Percentiles rank a stretch among this genome's conserved stretches.
Conservation (phyloP, 1,140 invertebrate genomes). For the Hetaerina americana region DNA sequence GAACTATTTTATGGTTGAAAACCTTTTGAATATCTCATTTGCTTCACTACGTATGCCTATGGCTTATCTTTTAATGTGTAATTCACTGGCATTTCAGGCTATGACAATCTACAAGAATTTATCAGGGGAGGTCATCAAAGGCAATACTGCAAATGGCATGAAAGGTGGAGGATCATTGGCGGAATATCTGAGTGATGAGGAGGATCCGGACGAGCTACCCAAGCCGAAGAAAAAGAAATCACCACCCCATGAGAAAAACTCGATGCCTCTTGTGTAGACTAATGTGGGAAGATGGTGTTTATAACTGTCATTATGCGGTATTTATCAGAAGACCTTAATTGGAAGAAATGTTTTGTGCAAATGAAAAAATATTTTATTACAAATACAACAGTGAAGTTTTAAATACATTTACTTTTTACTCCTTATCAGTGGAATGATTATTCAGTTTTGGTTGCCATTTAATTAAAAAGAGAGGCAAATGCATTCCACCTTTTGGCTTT, state of each 20-base stretch:
- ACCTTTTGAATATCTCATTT: conserved; percentile 5
- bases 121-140: conserved; percentile 25
- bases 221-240: neutral
- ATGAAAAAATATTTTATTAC: neutral
- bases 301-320: neutral
- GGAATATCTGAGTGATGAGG: conserved; percentile 44
- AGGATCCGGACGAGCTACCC: conserved; percentile 23
- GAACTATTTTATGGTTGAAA: conserved; percentile 10
- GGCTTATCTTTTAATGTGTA: neutral
- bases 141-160: conserved; percentile 1
- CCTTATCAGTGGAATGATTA: neutral
- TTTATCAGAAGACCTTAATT: neutral
- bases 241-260: no score
- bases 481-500: no score
- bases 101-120: conserved; percentile 55
- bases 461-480: no score
- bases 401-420: neutral
- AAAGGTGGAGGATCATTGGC: conserved; percentile 22
- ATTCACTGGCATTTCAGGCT: conserved; percentile 35
- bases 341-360: neutral
- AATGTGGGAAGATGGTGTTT: no score
- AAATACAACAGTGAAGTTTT: neutral
- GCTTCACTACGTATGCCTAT: conserved; percentile 10
- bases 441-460: no score
- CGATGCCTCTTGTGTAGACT: no score